These are phyloP conservation scores for Ylistrum balloti DNA, from an alignment of 1,140 invertebrate species.

Conservation along the genomic window DNA sequence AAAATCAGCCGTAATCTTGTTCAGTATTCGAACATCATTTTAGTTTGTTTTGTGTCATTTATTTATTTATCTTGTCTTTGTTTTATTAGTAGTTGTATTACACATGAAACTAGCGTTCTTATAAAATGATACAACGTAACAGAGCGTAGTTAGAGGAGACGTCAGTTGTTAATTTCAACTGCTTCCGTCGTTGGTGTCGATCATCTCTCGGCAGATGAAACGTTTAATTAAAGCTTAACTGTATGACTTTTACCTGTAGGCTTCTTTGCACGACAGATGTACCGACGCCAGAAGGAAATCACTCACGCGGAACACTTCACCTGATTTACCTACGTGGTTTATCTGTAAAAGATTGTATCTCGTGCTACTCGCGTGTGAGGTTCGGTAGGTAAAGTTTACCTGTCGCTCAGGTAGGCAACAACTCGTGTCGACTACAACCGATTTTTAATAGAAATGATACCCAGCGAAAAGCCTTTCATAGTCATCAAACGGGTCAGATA, in stretches of 20 bases:
- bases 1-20: too few species aligned
- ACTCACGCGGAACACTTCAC: background rate
- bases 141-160: too few species aligned
- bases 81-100: too few species aligned
- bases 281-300: background rate
- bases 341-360: background rate
- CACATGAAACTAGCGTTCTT: too few species aligned
- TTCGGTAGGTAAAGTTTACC: background rate
- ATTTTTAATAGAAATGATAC: background rate
- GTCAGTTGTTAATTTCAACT: background rate
- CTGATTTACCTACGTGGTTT: background rate
- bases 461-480: background rate
- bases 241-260: background rate
- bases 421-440: background rate
- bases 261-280: background rate
- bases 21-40: too few species aligned
- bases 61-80: too few species aligned
- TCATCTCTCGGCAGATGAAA: background rate
- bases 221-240: constrained; percentile 16
- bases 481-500: background rate
- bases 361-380: background rate
- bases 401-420: background rate
- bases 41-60: too few species aligned
- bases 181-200: too few species aligned
- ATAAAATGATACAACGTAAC: too few species aligned